These are phyloP conservation scores for Kuschelorhynchus macadamiae DNA, from an alignment of 2,888 invertebrate genomes.

Conservation along the genomic window DNA sequence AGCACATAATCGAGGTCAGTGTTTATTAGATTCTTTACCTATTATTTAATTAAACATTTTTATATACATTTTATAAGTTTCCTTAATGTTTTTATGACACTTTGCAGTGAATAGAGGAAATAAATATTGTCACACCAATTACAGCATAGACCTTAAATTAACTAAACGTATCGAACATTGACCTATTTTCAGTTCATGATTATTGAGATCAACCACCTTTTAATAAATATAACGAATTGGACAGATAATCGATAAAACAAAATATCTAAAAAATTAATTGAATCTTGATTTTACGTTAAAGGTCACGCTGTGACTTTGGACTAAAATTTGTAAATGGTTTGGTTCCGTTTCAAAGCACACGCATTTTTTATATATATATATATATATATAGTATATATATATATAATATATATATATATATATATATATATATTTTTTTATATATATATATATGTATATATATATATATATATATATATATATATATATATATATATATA, in stretches of 20 bases:
- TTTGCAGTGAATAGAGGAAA: background rate
- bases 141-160: background rate
- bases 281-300: conserved; percentile 42
- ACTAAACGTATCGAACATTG: conserved; percentile 31
- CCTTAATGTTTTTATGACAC: no score
- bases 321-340: conserved; percentile 34
- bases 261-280: conserved; percentile 36
- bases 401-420: no score
- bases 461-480: no score
- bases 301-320: conserved; percentile 45
- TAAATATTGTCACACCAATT: background rate
- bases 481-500: no score
- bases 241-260: conserved; percentile 25
- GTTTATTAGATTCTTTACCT: no score
- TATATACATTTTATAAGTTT: no score
- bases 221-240: conserved; percentile 34
- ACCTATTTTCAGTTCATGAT: conserved; percentile 40
- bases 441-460: no score
- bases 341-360: conserved; percentile 32
- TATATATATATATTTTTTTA: no score
- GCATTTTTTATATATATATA: no score
- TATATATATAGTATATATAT: no score
- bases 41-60: no score
- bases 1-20: no score
- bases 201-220: conserved; percentile 42